Percentiles rank a stretch among this genome's conserved stretches.
Evolutionary conservation across 2,888 invertebrate species (phyloP).

Genomic region (Ophion obscuratus): DNA sequence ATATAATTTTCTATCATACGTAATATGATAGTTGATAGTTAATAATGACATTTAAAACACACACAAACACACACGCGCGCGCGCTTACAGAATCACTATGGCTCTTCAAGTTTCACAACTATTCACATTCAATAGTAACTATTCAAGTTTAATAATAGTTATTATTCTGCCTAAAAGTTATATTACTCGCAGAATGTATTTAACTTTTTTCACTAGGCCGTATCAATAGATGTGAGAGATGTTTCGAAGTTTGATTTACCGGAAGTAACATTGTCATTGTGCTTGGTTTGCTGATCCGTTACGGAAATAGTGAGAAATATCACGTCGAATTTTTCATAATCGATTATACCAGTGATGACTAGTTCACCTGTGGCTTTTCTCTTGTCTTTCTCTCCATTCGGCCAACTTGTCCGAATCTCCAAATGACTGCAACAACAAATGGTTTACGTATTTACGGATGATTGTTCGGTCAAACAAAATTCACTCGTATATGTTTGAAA

Average conservation of each 20-base stretch:
- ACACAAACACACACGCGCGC: no score
- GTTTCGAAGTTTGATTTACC: slow-evolving; percentile 80
- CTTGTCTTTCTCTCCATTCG: slow-evolving; percentile 74
- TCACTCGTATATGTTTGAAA: neutral
- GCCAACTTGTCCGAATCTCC: slow-evolving; percentile 83
- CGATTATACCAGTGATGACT: slow-evolving; percentile 83
- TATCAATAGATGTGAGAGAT: neutral
- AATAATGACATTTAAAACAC: neutral
- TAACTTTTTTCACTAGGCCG: no score
- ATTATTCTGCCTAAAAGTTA: no score
- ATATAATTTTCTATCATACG: neutral
- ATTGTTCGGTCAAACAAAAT: neutral
- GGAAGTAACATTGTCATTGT: slow-evolving; percentile 85
- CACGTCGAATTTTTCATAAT: slow-evolving; percentile 87
- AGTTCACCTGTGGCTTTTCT: slow-evolving; percentile 83
- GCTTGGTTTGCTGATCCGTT: slow-evolving; percentile 84
- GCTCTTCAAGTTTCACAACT: no score
- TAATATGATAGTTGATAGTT: slow-evolving; percentile 64
- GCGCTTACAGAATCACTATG: no score
- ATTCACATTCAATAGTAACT: no score
- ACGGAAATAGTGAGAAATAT: slow-evolving; percentile 86
- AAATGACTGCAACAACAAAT: slow-evolving; percentile 82
- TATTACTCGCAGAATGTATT: neutral
- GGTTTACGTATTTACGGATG: neutral
- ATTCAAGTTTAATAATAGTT: no score